These are phyloP conservation scores for Gadus macrocephalus DNA, from an alignment of 2,113 vertebrate genomes.

Conservation along the genomic window DNA sequence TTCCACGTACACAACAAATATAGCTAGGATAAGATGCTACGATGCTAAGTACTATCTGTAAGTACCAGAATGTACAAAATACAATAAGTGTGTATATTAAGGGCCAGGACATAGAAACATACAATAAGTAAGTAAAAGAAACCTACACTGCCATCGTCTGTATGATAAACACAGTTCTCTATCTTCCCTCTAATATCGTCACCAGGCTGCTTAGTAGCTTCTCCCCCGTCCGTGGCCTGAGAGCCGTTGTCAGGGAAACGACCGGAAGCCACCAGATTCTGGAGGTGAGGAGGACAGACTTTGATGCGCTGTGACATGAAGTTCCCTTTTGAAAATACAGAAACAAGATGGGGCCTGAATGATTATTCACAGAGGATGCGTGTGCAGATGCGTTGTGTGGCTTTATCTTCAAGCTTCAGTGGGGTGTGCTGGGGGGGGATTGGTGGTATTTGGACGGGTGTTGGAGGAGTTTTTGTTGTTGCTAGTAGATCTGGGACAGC, in stretches of 20 bases:
- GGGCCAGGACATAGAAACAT: too few relatives aligned
- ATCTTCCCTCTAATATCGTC: neutral
- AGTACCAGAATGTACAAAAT: too few relatives aligned
- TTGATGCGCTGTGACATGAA: neutral
- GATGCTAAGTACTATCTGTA: too few relatives aligned
- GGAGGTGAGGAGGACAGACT: conserved; percentile 56
- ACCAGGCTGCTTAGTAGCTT: conserved; percentile 57
- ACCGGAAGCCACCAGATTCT: conserved; percentile 59
- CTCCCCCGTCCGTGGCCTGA: conserved; percentile 51
- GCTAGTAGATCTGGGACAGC: conserved; percentile 66
- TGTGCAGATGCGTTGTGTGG: too few relatives aligned
- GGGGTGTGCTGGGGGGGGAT: neutral
- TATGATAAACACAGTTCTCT: neutral
- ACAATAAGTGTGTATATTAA: too few relatives aligned
- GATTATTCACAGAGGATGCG: neutral
- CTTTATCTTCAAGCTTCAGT: too few relatives aligned
- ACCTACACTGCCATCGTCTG: neutral
- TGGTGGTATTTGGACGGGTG: neutral
- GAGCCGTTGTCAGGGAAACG: conserved; percentile 63
- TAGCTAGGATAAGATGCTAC: too few relatives aligned
- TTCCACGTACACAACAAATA: too few relatives aligned
- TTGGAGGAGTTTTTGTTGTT: conserved; percentile 1
- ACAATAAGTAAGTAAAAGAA: too few relatives aligned
- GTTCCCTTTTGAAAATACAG: neutral
- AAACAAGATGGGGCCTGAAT: neutral